A percentile compares a stretch with the other conserved stretches of the same genome.
These are phyloP conservation scores for Bembecia ichneumoniformis DNA, from an alignment of 2,888 invertebrate species.

Conservation along the genomic window DNA sequence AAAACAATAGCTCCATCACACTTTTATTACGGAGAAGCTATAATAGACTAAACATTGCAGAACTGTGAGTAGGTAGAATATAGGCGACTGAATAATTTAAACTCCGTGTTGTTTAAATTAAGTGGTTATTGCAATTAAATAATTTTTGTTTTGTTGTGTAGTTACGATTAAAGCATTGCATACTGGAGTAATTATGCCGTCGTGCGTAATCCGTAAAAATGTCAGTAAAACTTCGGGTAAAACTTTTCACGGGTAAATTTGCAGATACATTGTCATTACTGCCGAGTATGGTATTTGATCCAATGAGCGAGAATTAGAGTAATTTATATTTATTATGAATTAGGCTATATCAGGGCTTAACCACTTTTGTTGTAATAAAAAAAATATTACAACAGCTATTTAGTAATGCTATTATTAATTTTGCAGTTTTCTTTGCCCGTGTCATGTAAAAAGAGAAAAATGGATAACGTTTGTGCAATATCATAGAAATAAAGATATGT, in stretches of 20 bases:
- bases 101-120: neutral
- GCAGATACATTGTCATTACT: too few species aligned
- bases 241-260: conserved; percentile 6
- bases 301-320: too few species aligned
- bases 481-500: conserved; percentile 15
- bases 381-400: too few species aligned
- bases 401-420: too few species aligned
- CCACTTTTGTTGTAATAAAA: too few species aligned
- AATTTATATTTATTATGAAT: too few species aligned
- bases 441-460: conserved; percentile 11
- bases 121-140: neutral
- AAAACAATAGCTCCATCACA: too few species aligned
- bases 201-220: neutral
- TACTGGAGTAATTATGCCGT: neutral
- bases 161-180: neutral
- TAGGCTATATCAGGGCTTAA: too few species aligned
- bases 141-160: neutral
- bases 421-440: conserved; percentile 10
- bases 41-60: neutral
- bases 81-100: neutral
- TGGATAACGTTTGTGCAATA: conserved; percentile 20
- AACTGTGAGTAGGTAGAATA: neutral
- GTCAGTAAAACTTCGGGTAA: neutral
- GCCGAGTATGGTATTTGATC: too few species aligned
- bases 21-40: too few species aligned